Conservation (phyloP, 2,888 invertebrate genomes). For the Synergus itoensis region DNA sequence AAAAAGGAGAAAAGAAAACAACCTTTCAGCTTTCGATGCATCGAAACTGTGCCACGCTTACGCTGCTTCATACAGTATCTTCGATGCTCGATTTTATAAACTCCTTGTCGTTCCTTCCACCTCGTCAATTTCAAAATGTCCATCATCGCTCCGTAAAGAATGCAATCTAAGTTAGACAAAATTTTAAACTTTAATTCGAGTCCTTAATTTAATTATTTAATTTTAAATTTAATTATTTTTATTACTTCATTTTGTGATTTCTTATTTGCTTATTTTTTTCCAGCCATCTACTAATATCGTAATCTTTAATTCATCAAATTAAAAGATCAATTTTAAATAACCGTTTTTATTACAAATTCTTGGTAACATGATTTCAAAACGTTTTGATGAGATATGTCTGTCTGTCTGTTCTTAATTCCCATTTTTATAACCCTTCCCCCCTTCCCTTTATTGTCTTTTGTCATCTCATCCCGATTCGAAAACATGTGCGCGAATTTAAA, state of each 20-base stretch:
- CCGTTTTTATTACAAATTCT: background rate
- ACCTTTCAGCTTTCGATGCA: background rate
- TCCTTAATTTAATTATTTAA: background rate
- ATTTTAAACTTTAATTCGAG: background rate
- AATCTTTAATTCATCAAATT: background rate
- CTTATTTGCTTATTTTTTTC: background rate
- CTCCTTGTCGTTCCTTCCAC: slow-evolving; percentile 1
- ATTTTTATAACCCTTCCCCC: background rate
- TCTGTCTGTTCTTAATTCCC: background rate
- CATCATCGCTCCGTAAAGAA: slow-evolving; percentile 11
- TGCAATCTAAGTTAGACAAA: background rate
- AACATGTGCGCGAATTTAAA: background rate
- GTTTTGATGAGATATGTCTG: background rate
- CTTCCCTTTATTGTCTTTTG: background rate
- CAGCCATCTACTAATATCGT: background rate
- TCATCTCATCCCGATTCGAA: background rate
- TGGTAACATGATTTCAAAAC: background rate
- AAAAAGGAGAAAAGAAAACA: background rate
- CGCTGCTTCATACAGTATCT: slow-evolving; percentile 41
- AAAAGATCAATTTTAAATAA: no score
- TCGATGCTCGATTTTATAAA: slow-evolving; percentile 31
- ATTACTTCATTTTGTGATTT: background rate
- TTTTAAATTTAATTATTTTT: background rate
- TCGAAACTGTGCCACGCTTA: slow-evolving; percentile 44
- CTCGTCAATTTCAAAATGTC: background rate